Evolutionary conservation across 1,140 invertebrate genomes (phyloP).

Genomic region (Halesus radiatus): DNA sequence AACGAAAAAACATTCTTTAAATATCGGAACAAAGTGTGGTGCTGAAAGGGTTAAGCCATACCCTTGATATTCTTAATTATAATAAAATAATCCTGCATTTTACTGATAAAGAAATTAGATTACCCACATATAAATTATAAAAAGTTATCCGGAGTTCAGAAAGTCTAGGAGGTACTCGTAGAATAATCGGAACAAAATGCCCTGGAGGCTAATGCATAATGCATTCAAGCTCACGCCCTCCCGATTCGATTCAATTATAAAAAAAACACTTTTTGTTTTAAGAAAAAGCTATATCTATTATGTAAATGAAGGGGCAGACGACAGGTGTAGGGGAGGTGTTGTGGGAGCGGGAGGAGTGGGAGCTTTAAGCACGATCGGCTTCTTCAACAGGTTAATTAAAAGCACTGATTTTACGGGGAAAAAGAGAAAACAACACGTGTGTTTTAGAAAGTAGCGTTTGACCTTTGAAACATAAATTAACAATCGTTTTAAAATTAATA

Average conservation of each 20-base stretch:
- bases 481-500: too few relatives aligned
- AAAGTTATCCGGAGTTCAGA: too few relatives aligned
- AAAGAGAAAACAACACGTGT: background rate
- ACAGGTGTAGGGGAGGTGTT: background rate
- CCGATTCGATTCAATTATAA: slow-evolving; percentile 41
- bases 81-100: too few relatives aligned
- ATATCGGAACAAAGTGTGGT: too few relatives aligned
- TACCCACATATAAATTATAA: too few relatives aligned
- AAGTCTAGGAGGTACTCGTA: too few relatives aligned
- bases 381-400: slow-evolving; percentile 41
- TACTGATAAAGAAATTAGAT: too few relatives aligned
- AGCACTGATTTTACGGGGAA: slow-evolving; percentile 7
- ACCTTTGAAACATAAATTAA: too few relatives aligned
- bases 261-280: slow-evolving; percentile 32
- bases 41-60: too few relatives aligned
- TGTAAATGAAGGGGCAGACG: slow-evolving; percentile 5
- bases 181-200: too few relatives aligned
- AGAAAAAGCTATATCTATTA: slow-evolving; percentile 34
- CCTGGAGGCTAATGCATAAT: slow-evolving; percentile 29
- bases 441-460: background rate
- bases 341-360: slow-evolving; percentile 2
- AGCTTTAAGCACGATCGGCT: slow-evolving; percentile 4
- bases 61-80: too few relatives aligned
- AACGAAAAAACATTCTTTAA: too few relatives aligned
- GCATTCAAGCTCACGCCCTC: slow-evolving; percentile 29